Percentiles rank a stretch among this genome's conserved stretches.
phyloP scores from a whole-genome alignment of 2,888 invertebrate species.

The Epistrophe grossulariae region DNA sequence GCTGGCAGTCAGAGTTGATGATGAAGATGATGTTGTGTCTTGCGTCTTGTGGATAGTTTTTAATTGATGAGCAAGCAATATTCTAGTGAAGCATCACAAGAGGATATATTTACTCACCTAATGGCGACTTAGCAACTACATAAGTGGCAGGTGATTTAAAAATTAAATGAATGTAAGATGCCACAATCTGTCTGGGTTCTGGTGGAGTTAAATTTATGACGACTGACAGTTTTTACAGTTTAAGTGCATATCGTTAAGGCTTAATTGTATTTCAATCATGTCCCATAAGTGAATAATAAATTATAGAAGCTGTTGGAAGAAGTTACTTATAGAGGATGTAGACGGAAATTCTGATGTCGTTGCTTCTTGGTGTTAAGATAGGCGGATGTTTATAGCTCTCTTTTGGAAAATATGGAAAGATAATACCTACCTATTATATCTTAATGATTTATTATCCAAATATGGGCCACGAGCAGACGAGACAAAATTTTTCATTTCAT shows the following conservation, averaged over 20 bases:
- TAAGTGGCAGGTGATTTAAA: slow-evolving; percentile 43
- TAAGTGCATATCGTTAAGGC: slow-evolving; percentile 30
- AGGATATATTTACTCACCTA: slow-evolving; percentile 54
- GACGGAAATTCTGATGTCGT: background rate
- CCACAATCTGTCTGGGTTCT: background rate
- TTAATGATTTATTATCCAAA: background rate
- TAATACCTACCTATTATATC: slow-evolving; percentile 1
- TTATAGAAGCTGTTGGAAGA: slow-evolving; percentile 6
- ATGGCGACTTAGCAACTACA: slow-evolving; percentile 31
- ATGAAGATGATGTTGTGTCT: slow-evolving; percentile 2
- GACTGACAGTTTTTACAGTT: slow-evolving; percentile 24
- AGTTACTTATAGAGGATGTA: background rate
- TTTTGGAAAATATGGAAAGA: background rate
- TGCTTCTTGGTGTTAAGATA: background rate
- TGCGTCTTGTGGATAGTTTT: slow-evolving; percentile 16
- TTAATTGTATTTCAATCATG: slow-evolving; percentile 54
- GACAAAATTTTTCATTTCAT: background rate
- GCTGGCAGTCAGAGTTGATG: slow-evolving; percentile 18
- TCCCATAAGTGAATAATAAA: slow-evolving; percentile 24
- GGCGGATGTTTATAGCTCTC: background rate
- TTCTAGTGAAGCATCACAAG: slow-evolving; percentile 8
- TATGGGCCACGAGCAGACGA: background rate
- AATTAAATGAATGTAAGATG: slow-evolving; percentile 4
- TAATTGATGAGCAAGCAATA: slow-evolving; percentile 59
- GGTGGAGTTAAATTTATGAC: slow-evolving; percentile 29